Conservation (phyloP, 2,888 invertebrate species). For the Dyspetes luteomarginatus region DNA sequence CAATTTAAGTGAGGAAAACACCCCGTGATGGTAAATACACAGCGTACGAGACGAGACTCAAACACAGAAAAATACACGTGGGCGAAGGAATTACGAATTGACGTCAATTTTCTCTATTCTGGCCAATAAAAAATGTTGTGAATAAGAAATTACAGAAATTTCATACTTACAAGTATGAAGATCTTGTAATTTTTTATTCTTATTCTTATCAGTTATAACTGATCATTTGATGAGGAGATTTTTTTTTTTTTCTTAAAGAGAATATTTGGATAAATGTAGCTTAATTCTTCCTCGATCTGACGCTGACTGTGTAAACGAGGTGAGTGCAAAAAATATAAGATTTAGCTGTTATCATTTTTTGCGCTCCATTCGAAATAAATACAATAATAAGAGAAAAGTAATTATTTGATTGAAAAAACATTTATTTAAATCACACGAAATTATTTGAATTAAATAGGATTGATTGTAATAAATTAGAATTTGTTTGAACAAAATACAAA, state of each 20-base stretch:
- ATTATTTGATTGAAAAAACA: neutral
- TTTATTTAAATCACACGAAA: neutral
- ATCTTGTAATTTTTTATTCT: too few species aligned
- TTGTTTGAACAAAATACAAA: too few species aligned
- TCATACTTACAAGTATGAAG: neutral
- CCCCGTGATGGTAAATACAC: slow-evolving; percentile 51
- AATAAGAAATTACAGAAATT: slow-evolving; percentile 1
- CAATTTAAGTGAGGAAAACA: slow-evolving; percentile 50
- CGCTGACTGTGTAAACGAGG: too few species aligned
- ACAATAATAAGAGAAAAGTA: neutral
- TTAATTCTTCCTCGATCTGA: too few species aligned
- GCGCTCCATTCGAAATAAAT: too few species aligned
- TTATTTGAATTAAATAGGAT: neutral
- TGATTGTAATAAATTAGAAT: too few species aligned
- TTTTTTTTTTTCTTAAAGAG: neutral
- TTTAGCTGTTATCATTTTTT: too few species aligned
- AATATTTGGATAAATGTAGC: too few species aligned
- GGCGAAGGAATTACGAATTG: slow-evolving; percentile 33
- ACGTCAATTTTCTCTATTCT: slow-evolving; percentile 19
- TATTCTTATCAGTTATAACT: neutral
- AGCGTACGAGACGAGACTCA: slow-evolving; percentile 20
- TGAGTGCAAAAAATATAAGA: too few species aligned
- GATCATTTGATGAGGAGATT: neutral
- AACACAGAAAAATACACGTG: slow-evolving; percentile 3
- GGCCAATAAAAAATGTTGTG: slow-evolving; percentile 5